Conservation (phyloP, 2,888 invertebrate genomes). For the Achlya flavicornis region DNA sequence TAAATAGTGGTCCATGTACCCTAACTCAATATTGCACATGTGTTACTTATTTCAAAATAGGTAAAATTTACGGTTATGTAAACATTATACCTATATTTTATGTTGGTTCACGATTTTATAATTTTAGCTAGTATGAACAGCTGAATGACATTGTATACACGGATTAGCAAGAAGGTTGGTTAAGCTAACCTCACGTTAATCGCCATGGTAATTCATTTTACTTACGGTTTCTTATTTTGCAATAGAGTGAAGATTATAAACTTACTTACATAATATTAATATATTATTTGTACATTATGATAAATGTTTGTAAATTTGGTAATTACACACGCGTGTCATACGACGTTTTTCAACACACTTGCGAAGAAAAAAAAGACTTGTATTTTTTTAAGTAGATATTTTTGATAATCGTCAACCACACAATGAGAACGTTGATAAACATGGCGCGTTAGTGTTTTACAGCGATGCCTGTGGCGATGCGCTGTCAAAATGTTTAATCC, state of each 20-base stretch:
- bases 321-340: too few relatives aligned
- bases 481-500: too few relatives aligned
- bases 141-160: not conserved
- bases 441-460: too few relatives aligned
- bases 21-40: not conserved
- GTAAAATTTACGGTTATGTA: not conserved
- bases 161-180: not conserved
- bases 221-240: not conserved
- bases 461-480: too few relatives aligned
- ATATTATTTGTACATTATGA: too few relatives aligned
- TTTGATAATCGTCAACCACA: too few relatives aligned
- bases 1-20: not conserved
- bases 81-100: not conserved
- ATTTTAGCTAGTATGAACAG: not conserved
- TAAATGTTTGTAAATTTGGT: too few relatives aligned
- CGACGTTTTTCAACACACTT: too few relatives aligned
- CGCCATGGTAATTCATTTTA: not conserved
- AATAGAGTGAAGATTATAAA: not conserved
- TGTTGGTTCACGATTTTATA: too few relatives aligned
- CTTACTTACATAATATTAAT: not conserved
- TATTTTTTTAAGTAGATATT: too few relatives aligned
- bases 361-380: too few relatives aligned
- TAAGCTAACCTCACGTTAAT: not conserved
- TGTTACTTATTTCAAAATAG: conserved; percentile 7
- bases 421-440: too few relatives aligned